These are phyloP conservation scores for Chaunax sp. DNA, from an alignment of 2,797 vertebrate species.

Conservation along the genomic window DNA sequence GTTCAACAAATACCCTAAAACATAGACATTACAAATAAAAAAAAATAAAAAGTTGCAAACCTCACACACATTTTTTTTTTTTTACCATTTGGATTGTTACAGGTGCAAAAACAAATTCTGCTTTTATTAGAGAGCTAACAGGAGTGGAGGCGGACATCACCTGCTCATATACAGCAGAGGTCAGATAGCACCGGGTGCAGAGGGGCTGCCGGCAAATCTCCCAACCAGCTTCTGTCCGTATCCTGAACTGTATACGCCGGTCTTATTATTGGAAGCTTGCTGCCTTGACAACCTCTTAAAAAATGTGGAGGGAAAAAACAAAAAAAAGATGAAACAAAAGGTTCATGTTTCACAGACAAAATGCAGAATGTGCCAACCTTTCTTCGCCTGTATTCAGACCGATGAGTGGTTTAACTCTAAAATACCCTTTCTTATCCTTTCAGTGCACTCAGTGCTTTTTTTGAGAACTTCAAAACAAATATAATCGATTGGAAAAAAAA, in stretches of 20 bases:
- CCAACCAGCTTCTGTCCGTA: conserved; percentile 52
- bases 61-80: conserved; percentile 58
- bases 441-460: conserved; percentile 57
- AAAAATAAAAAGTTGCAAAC: conserved; percentile 67
- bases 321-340: conserved; percentile 24
- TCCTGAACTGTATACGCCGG: conserved; percentile 55
- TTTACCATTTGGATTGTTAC: conserved; percentile 64
- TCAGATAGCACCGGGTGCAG: conserved; percentile 80
- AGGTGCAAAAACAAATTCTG: conserved; percentile 62
- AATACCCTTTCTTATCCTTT: conserved; percentile 60
- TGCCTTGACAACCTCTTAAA: conserved; percentile 62
- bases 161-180: conserved; percentile 64
- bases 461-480: conserved; percentile 34
- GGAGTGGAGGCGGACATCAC: conserved; percentile 42
- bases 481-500: conserved; percentile 6
- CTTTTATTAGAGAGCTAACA: conserved; percentile 31
- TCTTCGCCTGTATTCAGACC: conserved; percentile 3
- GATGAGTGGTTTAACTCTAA: conserved; percentile 44
- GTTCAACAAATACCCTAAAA: conserved; percentile 69
- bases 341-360: conserved; percentile 37
- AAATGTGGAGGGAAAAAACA: conserved; percentile 17
- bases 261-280: conserved; percentile 56
- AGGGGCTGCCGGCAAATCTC: conserved; percentile 60
- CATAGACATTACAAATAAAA: conserved; percentile 63
- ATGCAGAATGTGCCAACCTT: conserved; percentile 5